Base-by-base conservation (phyloP, 2,797 vertebrate genomes). In the Setipinna tenuifilis region DNA sequence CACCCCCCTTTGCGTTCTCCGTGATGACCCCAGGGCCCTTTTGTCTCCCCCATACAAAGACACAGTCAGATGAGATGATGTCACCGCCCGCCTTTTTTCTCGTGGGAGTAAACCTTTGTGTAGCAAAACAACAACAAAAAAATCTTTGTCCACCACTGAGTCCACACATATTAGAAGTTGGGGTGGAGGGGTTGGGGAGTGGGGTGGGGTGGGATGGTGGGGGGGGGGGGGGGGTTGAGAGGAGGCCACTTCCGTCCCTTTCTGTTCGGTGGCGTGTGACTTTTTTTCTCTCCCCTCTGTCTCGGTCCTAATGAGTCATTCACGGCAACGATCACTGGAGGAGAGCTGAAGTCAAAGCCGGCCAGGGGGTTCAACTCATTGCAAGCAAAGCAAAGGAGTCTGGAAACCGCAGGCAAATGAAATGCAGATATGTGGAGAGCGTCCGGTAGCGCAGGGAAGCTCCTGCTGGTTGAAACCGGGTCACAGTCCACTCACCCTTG, bases 31-130 rank as follows among this genome's bases (percentile, higher is more conserved):
- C 90, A 87, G 92, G 92, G 91, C 92, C 89, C 93, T 96, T 78
- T 96, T 96, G 95, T 96, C 91, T 93, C 89, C 11, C 12, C 83
- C 17, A 88, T 91, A 96, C 96, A 96, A 96, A 96, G 94, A 92
- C 91, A 90, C 95, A 95, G 94, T 96, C 95, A 96, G 95, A 94
- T 90, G 92, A 95, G 93, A 95, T 96, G 95, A 96, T 96, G 96
- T 96, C 95, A 96, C 92, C 91, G 88, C 93, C 71, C 93, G 94
- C 93, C 71, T 78, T 44, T 78, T 78, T 78, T 93, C 95, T 96
- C 95, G 94, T 95, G 94, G 95, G 94, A 95, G 93, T 93, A 94
- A 95, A 95, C 93, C 93, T 95, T 95, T 96, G 94, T 95, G 93
- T 92, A 92, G 92, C 86, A 90, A 91, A 95, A 95, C 93, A 96